These are phyloP conservation scores for Setophaga kirtlandii DNA, from an alignment of 2,113 vertebrate genomes.

Conservation along the genomic window DNA sequence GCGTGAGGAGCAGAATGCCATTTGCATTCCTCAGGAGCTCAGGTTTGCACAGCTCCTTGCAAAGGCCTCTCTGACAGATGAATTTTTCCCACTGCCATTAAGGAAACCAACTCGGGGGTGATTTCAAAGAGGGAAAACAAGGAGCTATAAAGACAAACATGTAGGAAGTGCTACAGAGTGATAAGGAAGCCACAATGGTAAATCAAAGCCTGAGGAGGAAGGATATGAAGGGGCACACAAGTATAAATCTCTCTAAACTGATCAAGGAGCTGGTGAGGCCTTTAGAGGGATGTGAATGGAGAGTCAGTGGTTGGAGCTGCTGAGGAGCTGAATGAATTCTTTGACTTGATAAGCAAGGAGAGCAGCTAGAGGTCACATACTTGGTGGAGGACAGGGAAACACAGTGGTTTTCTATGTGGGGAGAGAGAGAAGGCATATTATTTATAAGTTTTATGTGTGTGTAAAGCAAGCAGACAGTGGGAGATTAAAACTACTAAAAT, in stretches of 20 bases:
- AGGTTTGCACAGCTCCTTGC: not conserved
- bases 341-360: constrained; percentile 40
- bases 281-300: constrained; percentile 12
- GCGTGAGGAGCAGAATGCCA: not conserved
- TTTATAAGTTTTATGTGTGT: constrained; percentile 44
- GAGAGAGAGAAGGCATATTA: constrained; percentile 28
- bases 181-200: constrained; percentile 53
- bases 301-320: not conserved
- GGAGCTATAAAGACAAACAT: not conserved
- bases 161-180: constrained; percentile 31
- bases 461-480: constrained; percentile 59
- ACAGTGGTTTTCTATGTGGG: constrained; percentile 2
- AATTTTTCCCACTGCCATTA: not conserved
- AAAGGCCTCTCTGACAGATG: not conserved
- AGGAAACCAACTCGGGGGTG: constrained; percentile 16
- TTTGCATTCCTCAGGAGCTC: not conserved
- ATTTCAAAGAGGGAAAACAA: not conserved
- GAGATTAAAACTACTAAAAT: constrained; percentile 59
- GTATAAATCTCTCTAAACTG: constrained; percentile 39
- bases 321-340: constrained; percentile 31
- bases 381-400: not conserved
- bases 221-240: constrained; percentile 1
- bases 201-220: constrained; percentile 56
- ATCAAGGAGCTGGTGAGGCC: not conserved
- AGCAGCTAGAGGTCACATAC: constrained; percentile 29